Evolutionary conservation across 2,797 vertebrate genomes (phyloP), one percentile per base, ranked within the genome.

Genomic region (Cynopterus sphinx): DNA sequence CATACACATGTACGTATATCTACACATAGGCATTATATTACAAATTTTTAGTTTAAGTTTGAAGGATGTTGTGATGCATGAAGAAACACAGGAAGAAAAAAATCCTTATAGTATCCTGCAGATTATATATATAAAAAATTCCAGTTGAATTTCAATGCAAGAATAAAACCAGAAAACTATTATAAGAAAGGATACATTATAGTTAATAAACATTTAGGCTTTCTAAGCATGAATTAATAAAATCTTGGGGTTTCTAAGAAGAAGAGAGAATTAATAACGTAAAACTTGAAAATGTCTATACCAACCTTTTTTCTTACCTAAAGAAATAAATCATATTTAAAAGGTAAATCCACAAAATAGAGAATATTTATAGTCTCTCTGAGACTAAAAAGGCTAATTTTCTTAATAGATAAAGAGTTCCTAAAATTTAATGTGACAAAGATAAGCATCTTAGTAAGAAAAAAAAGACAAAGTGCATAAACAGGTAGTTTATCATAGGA

Each of bases 151-250:
- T 82, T 22, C 51, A 63, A 33, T 68, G 53, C 0, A 19, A 87
- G 79, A 87, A 78, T 71, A 81, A 94, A 93, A 59, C 0, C 21
- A n/a, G 55, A 67, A 5, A 55, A 41, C 21, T 89, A 68, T 46
- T 65, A 63, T 63, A 86, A 84, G 57, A 33, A 92, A 67, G 13
- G 24, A 61, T 61, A 86, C 4, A 79, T 59, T 73, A 83, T 43
- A 41, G 31, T 81, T 87, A 77, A 92, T 36, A 91, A 81, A 86
- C 26, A 70, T 24, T 17, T 92, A 21, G 26, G 26, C 49, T 85
- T 95, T 59, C 65, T 51, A 57, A 57, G 22, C 26, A 71, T 59
- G 79, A 67, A n/a, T 93, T 74, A 91, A 95, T 81, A 96, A 77
- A 94, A 63, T 53, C n/a, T 73, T 73, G 21, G 31, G 11, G 49